A percentile compares a stretch with the other conserved stretches of the same genome.
Evolutionary conservation across 2,888 invertebrate genomes (phyloP).

Genomic region (Sceliomorpha sp.): DNA sequence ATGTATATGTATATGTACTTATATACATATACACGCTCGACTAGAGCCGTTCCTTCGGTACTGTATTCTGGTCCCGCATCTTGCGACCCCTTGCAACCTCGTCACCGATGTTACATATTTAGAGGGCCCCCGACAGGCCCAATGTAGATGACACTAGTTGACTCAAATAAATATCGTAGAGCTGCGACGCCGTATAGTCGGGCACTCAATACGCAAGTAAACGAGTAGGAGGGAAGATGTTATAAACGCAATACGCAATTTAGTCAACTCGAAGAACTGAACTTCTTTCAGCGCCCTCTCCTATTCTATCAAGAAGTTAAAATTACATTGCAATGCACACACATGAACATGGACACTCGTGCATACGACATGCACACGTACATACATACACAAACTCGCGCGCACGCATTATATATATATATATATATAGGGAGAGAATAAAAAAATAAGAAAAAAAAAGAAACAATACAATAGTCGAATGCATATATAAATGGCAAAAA

Average conservation of each 20-base stretch:
- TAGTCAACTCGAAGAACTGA: conserved; percentile 3
- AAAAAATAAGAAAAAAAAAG: too few species aligned
- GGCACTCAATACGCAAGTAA: conserved; percentile 60
- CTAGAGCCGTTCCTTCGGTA: conserved; percentile 63
- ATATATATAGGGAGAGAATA: too few species aligned
- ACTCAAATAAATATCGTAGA: conserved; percentile 64
- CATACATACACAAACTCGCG: too few species aligned
- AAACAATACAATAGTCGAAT: too few species aligned
- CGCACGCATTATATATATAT: too few species aligned
- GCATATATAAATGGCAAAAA: too few species aligned
- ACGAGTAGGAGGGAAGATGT: conserved; percentile 49
- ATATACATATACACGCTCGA: conserved; percentile 16
- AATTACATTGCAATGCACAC: too few species aligned
- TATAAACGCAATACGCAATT: conserved; percentile 19
- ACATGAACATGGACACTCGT: too few species aligned
- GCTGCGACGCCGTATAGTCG: conserved; percentile 63
- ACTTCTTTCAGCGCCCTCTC: too few species aligned
- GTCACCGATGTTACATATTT: conserved; percentile 49
- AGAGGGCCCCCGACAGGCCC: conserved; percentile 22
- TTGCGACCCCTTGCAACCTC: conserved; percentile 55
- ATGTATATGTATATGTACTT: conserved; percentile 7
- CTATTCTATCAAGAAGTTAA: too few species aligned
- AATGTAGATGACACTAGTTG: conserved; percentile 42
- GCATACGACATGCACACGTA: too few species aligned
- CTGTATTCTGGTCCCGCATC: conserved; percentile 60